phyloP scores from a whole-genome alignment of 1,140 invertebrate species.

The Drosophila funebris region DNA sequence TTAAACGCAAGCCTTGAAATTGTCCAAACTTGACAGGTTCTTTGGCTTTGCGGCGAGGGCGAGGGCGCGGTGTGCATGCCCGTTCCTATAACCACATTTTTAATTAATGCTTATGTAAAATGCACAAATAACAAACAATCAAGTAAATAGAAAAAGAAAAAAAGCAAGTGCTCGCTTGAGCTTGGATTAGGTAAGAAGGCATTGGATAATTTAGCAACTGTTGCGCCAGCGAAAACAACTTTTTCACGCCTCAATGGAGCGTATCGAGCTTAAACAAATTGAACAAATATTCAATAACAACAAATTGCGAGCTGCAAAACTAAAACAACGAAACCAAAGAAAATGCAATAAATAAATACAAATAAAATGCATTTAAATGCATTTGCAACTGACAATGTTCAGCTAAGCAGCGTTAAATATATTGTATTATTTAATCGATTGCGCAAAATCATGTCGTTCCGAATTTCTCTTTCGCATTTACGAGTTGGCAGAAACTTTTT shows the following conservation, averaged over 20 bases:
- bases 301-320: conserved; percentile 2
- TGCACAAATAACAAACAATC: conserved; percentile 1
- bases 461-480: neutral
- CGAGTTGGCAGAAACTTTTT: neutral
- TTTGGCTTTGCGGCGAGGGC: neutral
- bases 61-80: too few species aligned
- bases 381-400: neutral
- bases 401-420: neutral
- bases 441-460: neutral
- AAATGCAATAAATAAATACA: neutral
- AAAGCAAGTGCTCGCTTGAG: neutral
- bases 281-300: conserved; percentile 32
- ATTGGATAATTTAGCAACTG: conserved; percentile 38
- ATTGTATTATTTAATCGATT: conserved; percentile 3
- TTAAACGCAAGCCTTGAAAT: conserved; percentile 69
- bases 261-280: conserved; percentile 54
- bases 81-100: conserved; percentile 42
- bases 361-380: conserved; percentile 4
- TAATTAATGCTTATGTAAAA: conserved; percentile 59
- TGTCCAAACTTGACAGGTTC: conserved; percentile 38
- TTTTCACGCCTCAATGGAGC: conserved; percentile 73
- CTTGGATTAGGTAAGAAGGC: conserved; percentile 53
- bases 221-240: conserved; percentile 50
- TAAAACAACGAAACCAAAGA: conserved; percentile 1
- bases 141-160: conserved; percentile 16